A percentile compares a stretch with the other conserved stretches of the same genome.
phyloP scores from a whole-genome alignment of 2,888 invertebrate species.

The Sesamia inferens region DNA sequence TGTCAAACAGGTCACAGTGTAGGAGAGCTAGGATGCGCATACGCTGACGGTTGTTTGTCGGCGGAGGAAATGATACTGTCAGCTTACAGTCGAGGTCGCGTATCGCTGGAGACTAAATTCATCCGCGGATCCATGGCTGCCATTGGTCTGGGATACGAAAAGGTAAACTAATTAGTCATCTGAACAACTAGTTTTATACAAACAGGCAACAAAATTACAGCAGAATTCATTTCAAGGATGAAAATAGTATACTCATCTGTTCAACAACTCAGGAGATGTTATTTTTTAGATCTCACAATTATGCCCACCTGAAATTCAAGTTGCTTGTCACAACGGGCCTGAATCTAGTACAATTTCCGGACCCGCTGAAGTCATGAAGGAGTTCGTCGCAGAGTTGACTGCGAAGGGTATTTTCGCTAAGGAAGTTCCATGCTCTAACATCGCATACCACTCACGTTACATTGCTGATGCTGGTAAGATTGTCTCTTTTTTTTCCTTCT shows the following conservation, averaged over 20 bases:
- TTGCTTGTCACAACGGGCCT: constrained; percentile 95
- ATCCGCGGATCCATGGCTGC: constrained; percentile 96
- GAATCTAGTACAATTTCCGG: constrained; percentile 95
- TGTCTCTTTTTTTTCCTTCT: no score
- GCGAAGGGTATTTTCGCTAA: constrained; percentile 72
- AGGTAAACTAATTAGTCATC: constrained; percentile 53
- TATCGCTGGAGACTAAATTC: constrained; percentile 92
- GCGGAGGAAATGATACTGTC: constrained; percentile 95
- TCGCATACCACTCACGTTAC: background rate
- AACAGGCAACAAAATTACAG: no score
- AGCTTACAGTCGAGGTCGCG: constrained; percentile 94
- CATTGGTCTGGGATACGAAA: constrained; percentile 91
- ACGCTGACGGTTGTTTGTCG: constrained; percentile 97
- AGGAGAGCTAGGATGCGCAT: constrained; percentile 98
- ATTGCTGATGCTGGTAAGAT: constrained; percentile 4
- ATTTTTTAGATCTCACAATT: background rate
- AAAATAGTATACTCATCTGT: no score
- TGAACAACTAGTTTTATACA: no score
- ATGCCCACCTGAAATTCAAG: constrained; percentile 75
- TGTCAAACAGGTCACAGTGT: constrained; percentile 94
- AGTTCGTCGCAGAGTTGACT: background rate
- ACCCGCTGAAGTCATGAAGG: constrained; percentile 90
- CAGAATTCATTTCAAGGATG: background rate
- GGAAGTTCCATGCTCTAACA: constrained; percentile 91
- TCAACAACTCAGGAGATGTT: no score